Conservation (phyloP, 2,113 vertebrate genomes). For the Pomatostomus ruficeps region DNA sequence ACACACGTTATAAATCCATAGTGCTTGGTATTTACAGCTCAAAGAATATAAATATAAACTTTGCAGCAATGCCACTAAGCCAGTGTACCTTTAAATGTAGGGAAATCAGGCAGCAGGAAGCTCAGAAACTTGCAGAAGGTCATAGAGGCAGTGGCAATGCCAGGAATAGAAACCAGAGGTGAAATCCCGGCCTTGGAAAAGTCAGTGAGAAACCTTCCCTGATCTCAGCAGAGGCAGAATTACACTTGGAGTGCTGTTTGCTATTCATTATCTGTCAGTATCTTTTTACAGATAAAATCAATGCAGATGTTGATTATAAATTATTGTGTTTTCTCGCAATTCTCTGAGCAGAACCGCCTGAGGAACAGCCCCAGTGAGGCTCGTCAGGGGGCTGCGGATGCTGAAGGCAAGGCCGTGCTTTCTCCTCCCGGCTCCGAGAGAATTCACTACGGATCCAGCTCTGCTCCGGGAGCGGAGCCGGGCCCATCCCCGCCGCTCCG, state of each 20-base stretch:
- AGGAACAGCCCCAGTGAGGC: not conserved
- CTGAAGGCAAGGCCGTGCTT: not conserved
- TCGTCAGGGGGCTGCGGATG: not conserved
- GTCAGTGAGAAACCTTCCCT: not conserved
- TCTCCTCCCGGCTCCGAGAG: not conserved
- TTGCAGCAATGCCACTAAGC: not conserved
- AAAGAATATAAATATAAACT: not conserved
- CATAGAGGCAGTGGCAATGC: not conserved
- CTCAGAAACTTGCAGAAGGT: slow-evolving; percentile 33
- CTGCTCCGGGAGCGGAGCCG: not conserved
- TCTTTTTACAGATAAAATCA: not conserved
- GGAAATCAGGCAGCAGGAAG: not conserved
- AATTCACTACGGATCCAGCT: not conserved
- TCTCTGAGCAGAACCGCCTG: not conserved
- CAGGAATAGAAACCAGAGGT: slow-evolving; percentile 39
- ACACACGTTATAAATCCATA: not conserved
- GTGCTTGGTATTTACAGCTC: not conserved
- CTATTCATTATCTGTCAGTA: not conserved
- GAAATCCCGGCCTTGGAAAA: slow-evolving; percentile 7
- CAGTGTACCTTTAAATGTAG: not conserved
- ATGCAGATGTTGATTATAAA: not conserved
- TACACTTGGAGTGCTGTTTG: not conserved
- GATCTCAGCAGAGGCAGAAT: not conserved
- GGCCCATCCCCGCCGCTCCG: not conserved
- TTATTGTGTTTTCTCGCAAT: not conserved